These are phyloP conservation scores for Diaphora mendica DNA, from an alignment of 2,888 invertebrate species.

Conservation along the genomic window DNA sequence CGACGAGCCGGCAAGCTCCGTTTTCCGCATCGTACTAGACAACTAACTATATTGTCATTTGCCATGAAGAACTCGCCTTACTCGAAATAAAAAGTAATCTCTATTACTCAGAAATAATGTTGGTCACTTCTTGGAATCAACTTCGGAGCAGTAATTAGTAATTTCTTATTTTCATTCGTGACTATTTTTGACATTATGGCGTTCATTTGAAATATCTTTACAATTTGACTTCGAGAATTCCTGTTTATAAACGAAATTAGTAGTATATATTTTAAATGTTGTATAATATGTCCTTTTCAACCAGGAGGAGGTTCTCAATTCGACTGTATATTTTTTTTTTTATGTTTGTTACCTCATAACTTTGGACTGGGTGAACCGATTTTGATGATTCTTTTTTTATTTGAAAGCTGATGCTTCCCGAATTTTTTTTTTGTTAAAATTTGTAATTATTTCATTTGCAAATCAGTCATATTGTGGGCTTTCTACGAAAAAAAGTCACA, in stretches of 20 bases:
- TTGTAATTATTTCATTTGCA: background rate
- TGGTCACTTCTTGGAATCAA: background rate
- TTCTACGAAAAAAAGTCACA: no score
- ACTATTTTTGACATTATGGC: background rate
- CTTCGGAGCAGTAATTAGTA: background rate
- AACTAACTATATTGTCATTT: background rate
- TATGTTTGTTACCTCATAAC: no score
- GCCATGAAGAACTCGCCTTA: background rate
- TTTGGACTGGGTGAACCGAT: no score
- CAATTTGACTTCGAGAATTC: background rate
- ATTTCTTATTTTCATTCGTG: background rate
- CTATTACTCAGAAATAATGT: background rate
- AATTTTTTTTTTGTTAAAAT: no score
- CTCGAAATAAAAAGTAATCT: background rate
- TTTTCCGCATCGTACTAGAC: background rate
- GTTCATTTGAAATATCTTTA: background rate
- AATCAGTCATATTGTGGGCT: background rate
- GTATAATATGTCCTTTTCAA: no score
- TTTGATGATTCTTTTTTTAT: no score
- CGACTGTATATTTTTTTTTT: no score
- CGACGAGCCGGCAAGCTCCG: background rate
- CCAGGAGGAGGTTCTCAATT: no score
- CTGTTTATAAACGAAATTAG: background rate
- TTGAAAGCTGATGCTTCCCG: no score
- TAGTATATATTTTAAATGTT: background rate